Conservation (phyloP, 2,888 invertebrate species). For the Eristalis tenax region DNA sequence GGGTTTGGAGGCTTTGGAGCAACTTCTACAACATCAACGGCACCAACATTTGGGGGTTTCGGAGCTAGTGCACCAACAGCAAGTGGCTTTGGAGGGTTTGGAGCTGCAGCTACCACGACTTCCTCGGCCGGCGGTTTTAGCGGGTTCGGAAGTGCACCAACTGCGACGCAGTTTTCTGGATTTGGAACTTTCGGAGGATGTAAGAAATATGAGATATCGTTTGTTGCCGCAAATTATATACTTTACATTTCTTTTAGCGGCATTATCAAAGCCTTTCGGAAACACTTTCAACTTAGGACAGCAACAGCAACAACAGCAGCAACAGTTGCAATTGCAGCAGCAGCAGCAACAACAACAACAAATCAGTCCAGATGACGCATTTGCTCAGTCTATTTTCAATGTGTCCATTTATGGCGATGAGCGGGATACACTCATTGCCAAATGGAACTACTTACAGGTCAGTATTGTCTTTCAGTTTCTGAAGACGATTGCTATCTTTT, state of each 20-base stretch:
- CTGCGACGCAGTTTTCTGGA: constrained; percentile 74
- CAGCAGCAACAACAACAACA: constrained; percentile 82
- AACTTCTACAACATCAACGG: constrained; percentile 76
- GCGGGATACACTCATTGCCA: constrained; percentile 94
- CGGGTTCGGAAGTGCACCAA: constrained; percentile 81
- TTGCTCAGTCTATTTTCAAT: constrained; percentile 89
- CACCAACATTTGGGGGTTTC: constrained; percentile 82
- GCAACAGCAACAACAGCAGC: constrained; percentile 78
- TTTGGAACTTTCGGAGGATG: constrained; percentile 74
- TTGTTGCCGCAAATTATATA: background rate
- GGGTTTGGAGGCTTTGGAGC: constrained; percentile 78
- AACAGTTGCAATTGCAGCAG: constrained; percentile 3
- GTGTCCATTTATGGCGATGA: constrained; percentile 96
- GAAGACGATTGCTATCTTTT: background rate
- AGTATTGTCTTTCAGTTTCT: constrained; percentile 81
- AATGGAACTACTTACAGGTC: constrained; percentile 95
- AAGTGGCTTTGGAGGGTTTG: constrained; percentile 78
- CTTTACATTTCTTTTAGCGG: constrained; percentile 66
- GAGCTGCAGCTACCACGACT: constrained; percentile 78
- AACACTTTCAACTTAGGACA: constrained; percentile 81
- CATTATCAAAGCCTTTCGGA: constrained; percentile 82
- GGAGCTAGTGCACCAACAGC: constrained; percentile 74
- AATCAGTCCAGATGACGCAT: constrained; percentile 86
- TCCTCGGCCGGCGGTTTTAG: constrained; percentile 80
- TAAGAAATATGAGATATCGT: constrained; percentile 29